A percentile compares a stretch with the other conserved stretches of the same genome.
Conservation (phyloP, 2,888 invertebrate species). For the Mesodorylaimus sp. region DNA sequence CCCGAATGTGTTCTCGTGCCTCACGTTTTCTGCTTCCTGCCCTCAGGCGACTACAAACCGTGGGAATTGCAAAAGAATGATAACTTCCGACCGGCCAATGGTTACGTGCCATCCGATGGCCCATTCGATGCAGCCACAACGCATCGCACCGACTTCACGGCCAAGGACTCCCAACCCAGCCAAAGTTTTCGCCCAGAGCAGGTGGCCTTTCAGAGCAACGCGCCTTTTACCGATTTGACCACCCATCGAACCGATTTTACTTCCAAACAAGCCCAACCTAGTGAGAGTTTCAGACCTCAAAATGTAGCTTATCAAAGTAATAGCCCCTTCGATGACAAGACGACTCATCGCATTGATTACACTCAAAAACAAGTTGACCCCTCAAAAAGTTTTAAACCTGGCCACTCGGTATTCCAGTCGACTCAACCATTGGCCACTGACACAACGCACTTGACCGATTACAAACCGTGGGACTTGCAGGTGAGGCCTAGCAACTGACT, state of each 20-base stretch:
- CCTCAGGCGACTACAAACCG: not conserved
- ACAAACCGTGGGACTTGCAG: too few relatives aligned
- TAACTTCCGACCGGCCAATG: not conserved
- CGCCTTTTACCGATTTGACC: constrained; percentile 30
- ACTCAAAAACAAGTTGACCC: constrained; percentile 15
- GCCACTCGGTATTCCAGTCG: too few relatives aligned
- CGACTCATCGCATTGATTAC: constrained; percentile 30
- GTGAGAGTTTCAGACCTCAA: not conserved
- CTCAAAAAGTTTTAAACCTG: too few relatives aligned
- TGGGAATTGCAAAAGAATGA: not conserved
- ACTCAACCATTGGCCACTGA: too few relatives aligned
- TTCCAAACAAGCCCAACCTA: constrained; percentile 14
- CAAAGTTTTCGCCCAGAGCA: not conserved
- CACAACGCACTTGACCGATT: too few relatives aligned
- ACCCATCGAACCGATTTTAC: constrained; percentile 29
- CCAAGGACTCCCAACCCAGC: too few relatives aligned
- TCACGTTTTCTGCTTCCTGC: not conserved
- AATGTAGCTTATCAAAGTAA: constrained; percentile 22
- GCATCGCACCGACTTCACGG: not conserved
- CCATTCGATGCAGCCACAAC: not conserved
- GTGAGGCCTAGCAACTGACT: too few relatives aligned
- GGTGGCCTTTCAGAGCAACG: constrained; percentile 23
- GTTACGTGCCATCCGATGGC: not conserved
- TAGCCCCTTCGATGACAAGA: constrained; percentile 29
- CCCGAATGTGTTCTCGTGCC: not conserved